Evolutionary conservation across 2,113 vertebrate genomes (phyloP).

Genomic region (Spheniscus mendiculus): DNA sequence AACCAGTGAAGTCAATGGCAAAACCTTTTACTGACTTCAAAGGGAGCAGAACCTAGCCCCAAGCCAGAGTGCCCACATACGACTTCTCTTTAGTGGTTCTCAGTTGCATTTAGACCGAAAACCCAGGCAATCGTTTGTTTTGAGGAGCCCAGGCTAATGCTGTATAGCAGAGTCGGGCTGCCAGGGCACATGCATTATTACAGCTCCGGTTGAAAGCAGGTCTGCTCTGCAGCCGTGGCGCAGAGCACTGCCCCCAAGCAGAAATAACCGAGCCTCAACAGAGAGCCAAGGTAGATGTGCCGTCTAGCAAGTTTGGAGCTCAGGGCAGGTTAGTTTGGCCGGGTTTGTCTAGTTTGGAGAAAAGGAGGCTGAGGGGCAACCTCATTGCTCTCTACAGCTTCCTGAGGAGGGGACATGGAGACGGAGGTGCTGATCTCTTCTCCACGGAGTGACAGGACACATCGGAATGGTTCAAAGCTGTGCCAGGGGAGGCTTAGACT

Average conservation of each 20-base stretch:
- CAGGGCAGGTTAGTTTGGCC: background rate
- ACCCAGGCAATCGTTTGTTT: background rate
- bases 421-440: background rate
- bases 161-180: background rate
- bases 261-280: background rate
- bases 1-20: background rate
- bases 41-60: background rate
- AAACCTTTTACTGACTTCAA: conserved; percentile 21
- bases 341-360: background rate
- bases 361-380: background rate
- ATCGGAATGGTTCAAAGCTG: background rate
- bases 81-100: background rate
- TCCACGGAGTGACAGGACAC: fast-evolving
- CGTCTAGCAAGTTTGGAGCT: background rate
- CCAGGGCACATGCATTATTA: background rate
- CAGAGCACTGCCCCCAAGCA: background rate
- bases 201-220: background rate
- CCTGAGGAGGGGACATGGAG: background rate
- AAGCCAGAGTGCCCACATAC: background rate
- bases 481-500: background rate
- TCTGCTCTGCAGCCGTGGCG: background rate
- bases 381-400: background rate
- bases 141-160: background rate
- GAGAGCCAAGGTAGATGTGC: background rate
- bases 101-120: background rate